Evolutionary conservation across 2,888 invertebrate species (phyloP), one percentile per base, ranked within the genome.

Genomic region (Drosophila helvetica): DNA sequence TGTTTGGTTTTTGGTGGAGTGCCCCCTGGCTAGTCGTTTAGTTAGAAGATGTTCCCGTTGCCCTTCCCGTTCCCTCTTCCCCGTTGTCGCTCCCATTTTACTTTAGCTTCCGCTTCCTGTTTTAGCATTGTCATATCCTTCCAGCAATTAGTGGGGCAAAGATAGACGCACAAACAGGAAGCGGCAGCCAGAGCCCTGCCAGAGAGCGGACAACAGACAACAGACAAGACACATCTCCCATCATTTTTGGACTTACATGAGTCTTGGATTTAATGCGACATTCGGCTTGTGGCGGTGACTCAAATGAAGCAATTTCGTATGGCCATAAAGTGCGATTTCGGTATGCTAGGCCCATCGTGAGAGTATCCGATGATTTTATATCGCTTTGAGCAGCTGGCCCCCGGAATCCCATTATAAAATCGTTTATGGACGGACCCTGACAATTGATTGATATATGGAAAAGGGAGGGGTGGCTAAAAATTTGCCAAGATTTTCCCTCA

Each of bases 31-130:
- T 70, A 65, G 69, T 74, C 55, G 64, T 64, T 80, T 73, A 77
- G 80, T 80, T 79, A 77, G 76, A 70, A 65, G 63, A 68, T 80
- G 60, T 67, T 46, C 48, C 47, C 19, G 7, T 15, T n/a, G n/a
- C n/a, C n/a, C n/a, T n/a, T 6, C 45, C 58, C 19, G 7, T 15
- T 22, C 22, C 22, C 22, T 22, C 22, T 6, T 33, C 58, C 43
- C 19, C 48, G 42, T 25, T 57, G 12, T 33, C 33, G 12, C 74
- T 62, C 59, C 79, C 38, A n/a, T n/a, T 38, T n/a, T 38, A 81
- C 76, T 86, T 82, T 83, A 75, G 87, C 75, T 86, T 88, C 86
- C 86, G 86, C 80, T 86, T 86, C 86, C 86, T 88, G 82, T 82
- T 54, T 62, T 25, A 53, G 65, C 69, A 55, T 76, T 80, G 79